Evolutionary conservation across 2,888 invertebrate genomes (phyloP).

Genomic region (Psylliodes chrysocephalus): DNA sequence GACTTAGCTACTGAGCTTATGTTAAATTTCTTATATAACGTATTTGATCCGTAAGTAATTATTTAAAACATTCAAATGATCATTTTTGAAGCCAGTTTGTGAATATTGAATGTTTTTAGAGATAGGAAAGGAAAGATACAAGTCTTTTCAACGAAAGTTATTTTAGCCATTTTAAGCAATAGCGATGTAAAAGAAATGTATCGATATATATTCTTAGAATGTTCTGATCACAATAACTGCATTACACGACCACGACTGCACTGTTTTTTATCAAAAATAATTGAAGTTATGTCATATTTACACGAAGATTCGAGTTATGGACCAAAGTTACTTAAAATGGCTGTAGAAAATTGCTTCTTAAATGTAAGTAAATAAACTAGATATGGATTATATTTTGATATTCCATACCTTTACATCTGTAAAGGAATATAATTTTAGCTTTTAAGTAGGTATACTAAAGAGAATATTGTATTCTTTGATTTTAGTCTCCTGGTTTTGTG

Average conservation of each 20-base stretch:
- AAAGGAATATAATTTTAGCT: no score
- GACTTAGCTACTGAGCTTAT: constrained; percentile 73
- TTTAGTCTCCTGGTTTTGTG: constrained; percentile 75
- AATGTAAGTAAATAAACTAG: constrained; percentile 73
- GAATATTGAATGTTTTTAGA: constrained; percentile 62
- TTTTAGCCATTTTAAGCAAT: constrained; percentile 74
- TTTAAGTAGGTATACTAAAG: no score
- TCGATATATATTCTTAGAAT: constrained; percentile 75
- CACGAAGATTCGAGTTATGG: constrained; percentile 73
- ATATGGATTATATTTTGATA: no score
- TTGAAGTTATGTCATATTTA: constrained; percentile 70
- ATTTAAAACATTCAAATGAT: constrained; percentile 5
- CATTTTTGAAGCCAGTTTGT: no score
- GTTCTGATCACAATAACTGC: constrained; percentile 81
- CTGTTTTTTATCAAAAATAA: constrained; percentile 71
- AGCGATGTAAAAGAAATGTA: constrained; percentile 72
- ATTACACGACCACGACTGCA: constrained; percentile 73
- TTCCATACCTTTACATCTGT: no score
- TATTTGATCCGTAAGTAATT: constrained; percentile 72
- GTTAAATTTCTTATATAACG: constrained; percentile 73
- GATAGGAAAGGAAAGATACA: constrained; percentile 71
- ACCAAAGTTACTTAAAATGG: constrained; percentile 70
- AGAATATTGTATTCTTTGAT: no score
- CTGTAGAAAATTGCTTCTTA: constrained; percentile 79
- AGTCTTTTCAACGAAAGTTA: constrained; percentile 75